Evolutionary conservation across 2,797 vertebrate genomes (phyloP), one percentile per base, ranked within the genome.

Genomic region (Pygocentrus nattereri): DNA sequence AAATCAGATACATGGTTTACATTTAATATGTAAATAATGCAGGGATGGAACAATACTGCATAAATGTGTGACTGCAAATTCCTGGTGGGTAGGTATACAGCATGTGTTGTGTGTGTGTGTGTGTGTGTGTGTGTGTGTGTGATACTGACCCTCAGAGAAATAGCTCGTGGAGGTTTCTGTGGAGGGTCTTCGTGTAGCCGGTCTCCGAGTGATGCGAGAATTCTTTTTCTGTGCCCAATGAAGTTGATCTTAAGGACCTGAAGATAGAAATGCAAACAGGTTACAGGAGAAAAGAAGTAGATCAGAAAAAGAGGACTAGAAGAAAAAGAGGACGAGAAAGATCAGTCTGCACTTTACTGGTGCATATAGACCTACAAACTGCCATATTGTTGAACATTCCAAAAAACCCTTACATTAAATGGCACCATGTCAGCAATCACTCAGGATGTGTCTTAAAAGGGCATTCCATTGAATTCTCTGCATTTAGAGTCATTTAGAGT

Each of bases 211-310:
- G 98, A 99, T 15, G 97, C 97, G 83, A 99, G 91, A 90, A 99
- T 96, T 44, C 98, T 95, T 90, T 99, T 99, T 89, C 98, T 95
- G 93, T 99, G 98, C 90, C 98, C 98, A 86, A 98, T 96, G 77
- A 98, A 94, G 89, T 87, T 96, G 82, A 99, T 98, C 94, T 99
- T 99, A 94, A 99, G 93, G 82, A 99, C 97, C 98, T 99, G 90
- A 68, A 90, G 84, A 27, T 78, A 86, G 1, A 90, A 50, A 68
- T 47, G 30, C 19, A 65, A 5, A 25, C 18, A 79, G 47, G 71
- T 78, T 19, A 70, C 25, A 18, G 82, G 54, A 30, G 5, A 18
- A 49, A 49, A 13, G 16, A 74, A 30, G 31, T n/a, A 23, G 30
- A 21, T 21, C 8, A 80, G 61, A 13, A 31, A 7, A 52, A 31